Conservation (phyloP, 2,113 vertebrate species). For the Charadrius vociferus region DNA sequence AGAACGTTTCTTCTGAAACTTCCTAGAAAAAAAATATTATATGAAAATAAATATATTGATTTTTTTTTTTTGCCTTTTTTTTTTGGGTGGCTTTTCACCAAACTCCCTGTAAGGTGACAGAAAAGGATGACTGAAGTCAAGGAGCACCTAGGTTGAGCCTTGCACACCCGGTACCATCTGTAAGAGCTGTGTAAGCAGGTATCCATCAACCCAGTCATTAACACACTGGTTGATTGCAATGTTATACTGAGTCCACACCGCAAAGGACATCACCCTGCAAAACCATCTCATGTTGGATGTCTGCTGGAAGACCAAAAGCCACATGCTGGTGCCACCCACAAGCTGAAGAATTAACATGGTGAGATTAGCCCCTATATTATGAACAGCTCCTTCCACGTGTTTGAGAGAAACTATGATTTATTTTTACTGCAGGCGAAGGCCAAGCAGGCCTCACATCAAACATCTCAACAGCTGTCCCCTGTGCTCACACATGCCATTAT, state of each 20-base stretch:
- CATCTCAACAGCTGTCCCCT: background rate
- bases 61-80: background rate
- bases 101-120: background rate
- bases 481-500: background rate
- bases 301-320: background rate
- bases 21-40: background rate
- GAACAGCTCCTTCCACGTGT: background rate
- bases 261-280: background rate
- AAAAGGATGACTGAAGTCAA: background rate
- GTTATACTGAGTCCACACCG: fast-evolving
- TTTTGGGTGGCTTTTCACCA: background rate
- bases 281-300: background rate
- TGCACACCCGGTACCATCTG: background rate
- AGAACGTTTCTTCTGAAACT: background rate
- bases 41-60: background rate
- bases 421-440: background rate
- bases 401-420: background rate
- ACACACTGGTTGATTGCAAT: background rate
- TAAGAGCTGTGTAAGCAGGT: background rate
- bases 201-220: background rate
- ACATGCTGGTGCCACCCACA: background rate
- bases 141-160: background rate
- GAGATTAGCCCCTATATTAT: background rate
- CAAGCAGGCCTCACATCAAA: background rate
- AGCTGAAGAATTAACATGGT: background rate